Base-by-base conservation (phyloP, 2,888 invertebrate species). In the Thereva nobilitata region DNA sequence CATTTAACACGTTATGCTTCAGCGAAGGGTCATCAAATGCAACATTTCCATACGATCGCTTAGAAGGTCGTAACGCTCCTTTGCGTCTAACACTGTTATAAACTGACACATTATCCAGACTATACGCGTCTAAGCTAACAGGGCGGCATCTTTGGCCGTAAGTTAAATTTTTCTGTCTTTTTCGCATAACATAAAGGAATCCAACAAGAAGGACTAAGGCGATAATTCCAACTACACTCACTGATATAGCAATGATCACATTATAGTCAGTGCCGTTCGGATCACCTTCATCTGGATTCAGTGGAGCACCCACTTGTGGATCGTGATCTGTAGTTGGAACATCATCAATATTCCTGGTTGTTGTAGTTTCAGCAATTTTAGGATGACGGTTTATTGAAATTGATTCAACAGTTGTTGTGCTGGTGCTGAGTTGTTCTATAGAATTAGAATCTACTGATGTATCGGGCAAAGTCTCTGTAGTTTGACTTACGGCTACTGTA, bases 81-180 rank as follows among this genome's bases (percentile, higher is more conserved):
- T 92, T 93, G 70, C 93, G 83, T 68, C 93, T 85, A 0, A 92
- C 89, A 74, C 88, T 88, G 74, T 89, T 89, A 76, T 87, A 86
- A 4, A 92, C 91, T 5, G 94, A 93, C 37, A 93, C 90, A 77
- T 92, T 94, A 82, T 94, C 95, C 78, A 95, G 83, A 74, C 93
- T 93, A 81, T 94, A 95, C 8, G 93, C 92, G 76, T 95, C 94
- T 73, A 94, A 80, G 23, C 92, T 91, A 1, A 94, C 93, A 0
- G 94, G 94, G 0, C 91, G 91, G 76, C 94, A 95, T 65, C 93
- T 86, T 80, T 93, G 92, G 0, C 92, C 92, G 76, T 93, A 93
- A 72, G 88, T 89, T 73, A 91, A 88, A 10, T 90, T 87, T 70
- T 91, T 89, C 68, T 93, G 90, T 5, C 93, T 86, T 72, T 92